Evolutionary conservation across 37 sponge, comb jelly and placozoan genomes (phyloP).

Genomic region (Geodia barretti): DNA sequence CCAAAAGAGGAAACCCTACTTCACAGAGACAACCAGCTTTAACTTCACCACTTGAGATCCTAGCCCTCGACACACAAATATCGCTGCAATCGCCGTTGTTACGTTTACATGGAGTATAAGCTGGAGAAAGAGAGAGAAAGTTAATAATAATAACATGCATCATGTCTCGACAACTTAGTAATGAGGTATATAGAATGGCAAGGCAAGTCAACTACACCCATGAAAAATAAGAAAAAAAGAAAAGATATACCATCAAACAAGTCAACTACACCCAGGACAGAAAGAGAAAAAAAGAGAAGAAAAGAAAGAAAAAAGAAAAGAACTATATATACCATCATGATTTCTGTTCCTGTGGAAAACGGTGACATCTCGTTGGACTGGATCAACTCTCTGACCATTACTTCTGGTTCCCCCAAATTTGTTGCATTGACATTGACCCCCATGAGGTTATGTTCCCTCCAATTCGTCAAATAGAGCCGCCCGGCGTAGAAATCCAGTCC

Average conservation of each 20-base stretch:
- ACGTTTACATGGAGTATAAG: constrained; percentile 47
- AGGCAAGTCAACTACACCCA: neutral
- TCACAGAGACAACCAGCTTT: constrained; percentile 58
- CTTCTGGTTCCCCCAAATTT: neutral
- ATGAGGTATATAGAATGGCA: neutral
- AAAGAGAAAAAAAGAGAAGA: neutral
- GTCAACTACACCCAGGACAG: too few relatives aligned
- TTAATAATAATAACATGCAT: too few relatives aligned
- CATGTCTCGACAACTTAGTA: too few relatives aligned
- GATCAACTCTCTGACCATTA: neutral
- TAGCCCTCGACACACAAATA: constrained; percentile 52
- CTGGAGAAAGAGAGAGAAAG: constrained; percentile 26
- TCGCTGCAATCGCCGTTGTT: constrained; percentile 84
- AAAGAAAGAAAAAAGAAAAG: neutral
- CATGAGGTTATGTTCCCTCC: neutral
- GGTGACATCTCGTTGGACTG: neutral
- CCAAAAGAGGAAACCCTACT: constrained; percentile 33
- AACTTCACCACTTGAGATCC: constrained; percentile 1
- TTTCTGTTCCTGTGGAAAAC: constrained; percentile 32
- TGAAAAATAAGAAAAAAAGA: neutral
- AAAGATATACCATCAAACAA: neutral
- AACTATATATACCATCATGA: neutral
- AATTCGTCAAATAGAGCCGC: constrained; percentile 18
- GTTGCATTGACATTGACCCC: neutral
- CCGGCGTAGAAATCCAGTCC: constrained; percentile 7